Conservation (phyloP, 2,888 invertebrate genomes). For the Erynnis tages region DNA sequence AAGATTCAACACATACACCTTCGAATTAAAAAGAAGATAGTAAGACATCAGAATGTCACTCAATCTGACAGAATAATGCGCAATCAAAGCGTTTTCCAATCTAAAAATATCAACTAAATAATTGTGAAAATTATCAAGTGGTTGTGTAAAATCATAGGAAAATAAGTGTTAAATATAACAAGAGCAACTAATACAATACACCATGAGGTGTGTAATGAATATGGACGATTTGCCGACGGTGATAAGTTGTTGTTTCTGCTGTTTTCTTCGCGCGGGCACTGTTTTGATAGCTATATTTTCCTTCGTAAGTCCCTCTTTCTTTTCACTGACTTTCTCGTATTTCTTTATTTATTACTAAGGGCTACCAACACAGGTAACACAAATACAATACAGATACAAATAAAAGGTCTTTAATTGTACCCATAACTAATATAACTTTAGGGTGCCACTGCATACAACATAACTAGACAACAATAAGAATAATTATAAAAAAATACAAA, state of each 20-base stretch:
- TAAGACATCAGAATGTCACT: background rate
- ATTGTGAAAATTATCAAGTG: conserved; percentile 11
- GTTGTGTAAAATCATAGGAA: no score
- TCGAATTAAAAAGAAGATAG: background rate
- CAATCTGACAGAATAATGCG: conserved; percentile 1
- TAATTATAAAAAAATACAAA: no score
- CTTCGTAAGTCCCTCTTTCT: conserved; percentile 49
- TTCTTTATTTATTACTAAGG: no score
- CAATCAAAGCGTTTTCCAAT: conserved; percentile 1
- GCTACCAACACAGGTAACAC: no score
- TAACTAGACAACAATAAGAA: no score
- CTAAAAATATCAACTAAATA: background rate
- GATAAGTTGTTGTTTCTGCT: conserved; percentile 69
- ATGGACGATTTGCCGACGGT: conserved; percentile 61
- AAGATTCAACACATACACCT: background rate
- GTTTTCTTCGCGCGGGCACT: conserved; percentile 62
- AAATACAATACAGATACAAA: no score
- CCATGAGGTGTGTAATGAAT: conserved; percentile 39
- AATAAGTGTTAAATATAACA: conserved; percentile 7
- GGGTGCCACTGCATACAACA: no score
- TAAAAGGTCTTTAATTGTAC: no score
- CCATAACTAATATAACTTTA: no score
- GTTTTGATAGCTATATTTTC: conserved; percentile 58
- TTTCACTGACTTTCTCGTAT: background rate
- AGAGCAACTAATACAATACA: conserved; percentile 25